A percentile compares a stretch with the other conserved stretches of the same genome.
Conservation (phyloP, 2,888 invertebrate species). For the Isotomurus palustris region DNA sequence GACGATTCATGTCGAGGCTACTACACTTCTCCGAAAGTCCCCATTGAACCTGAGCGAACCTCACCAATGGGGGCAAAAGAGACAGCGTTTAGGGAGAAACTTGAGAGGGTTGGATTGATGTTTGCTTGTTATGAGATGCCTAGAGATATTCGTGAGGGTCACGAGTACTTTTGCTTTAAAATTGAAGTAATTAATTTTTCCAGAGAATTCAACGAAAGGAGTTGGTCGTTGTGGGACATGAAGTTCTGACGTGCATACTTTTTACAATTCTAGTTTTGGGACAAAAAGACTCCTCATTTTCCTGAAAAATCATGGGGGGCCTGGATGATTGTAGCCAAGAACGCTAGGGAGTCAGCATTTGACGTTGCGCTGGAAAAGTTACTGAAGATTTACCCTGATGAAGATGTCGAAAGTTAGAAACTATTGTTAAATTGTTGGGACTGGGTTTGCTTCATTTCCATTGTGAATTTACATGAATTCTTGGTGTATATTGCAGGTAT, state of each 20-base stretch:
- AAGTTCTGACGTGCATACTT: background rate
- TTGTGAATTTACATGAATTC: too few species aligned
- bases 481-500: too few species aligned
- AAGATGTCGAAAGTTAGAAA: too few species aligned
- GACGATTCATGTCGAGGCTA: too few species aligned
- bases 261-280: background rate
- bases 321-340: too few species aligned
- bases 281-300: too few species aligned
- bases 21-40: background rate
- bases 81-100: background rate
- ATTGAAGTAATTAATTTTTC: background rate
- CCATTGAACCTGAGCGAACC: background rate
- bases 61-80: slow-evolving; percentile 1
- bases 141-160: background rate
- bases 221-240: background rate
- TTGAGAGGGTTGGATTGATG: background rate
- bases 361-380: too few species aligned
- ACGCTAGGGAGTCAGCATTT: too few species aligned
- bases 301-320: too few species aligned
- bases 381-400: too few species aligned
- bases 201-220: background rate
- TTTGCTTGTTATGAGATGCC: background rate
- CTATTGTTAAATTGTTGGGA: too few species aligned
- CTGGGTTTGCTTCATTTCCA: too few species aligned
- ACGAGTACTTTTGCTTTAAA: slow-evolving; percentile 10